Base-by-base conservation (phyloP, 2,113 vertebrate species). In the Gallinago undulata region DNA sequence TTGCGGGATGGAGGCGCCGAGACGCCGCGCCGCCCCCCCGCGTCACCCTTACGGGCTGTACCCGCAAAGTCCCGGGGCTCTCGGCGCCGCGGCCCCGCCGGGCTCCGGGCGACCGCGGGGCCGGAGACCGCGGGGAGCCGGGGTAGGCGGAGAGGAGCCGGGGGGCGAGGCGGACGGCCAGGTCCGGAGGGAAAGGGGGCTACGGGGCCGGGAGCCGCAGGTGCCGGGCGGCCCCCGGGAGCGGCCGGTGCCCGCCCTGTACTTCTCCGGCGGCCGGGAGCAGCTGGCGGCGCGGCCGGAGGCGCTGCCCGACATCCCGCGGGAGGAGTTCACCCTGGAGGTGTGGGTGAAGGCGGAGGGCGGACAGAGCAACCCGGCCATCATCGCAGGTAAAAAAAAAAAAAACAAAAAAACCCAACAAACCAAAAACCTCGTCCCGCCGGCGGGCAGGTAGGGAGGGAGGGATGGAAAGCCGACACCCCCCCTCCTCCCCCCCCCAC, bases 281-380 rank as follows among this genome's bases (percentile, higher is more conserved):
- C 98, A 98, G 93, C 98, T 99, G 87, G 98, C 95, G 96, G 78
- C 98, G 90, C 98, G 98, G 87, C 97, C 98, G 45, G 96, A 96
- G 21, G 97, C 92, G 9, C 97, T 96, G 85, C 92, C 98, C 83
- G 97, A 98, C 86, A 96, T 98, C 94, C 99, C 99, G 69, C 97
- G 98, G 83, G 97, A 96, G 77, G 94, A 94, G 24, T 99, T 99
- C 98, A 99, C 98, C 43, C 84, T 99, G 95, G 99, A 99, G 97
- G 96, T 98, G 73, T 99, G 99, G 99, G 98, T 99, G 93, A 99
- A 98, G 76, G 98, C 99, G 4, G 99, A 99, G 91, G 99, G 99
- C 87, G 99, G 99, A 27, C 99, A 99, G 98, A 98, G 97, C 97
- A 98, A 98, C 96, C 99, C 99, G 13, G 98, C 99, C 43, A 91